Evolutionary conservation across 1,140 invertebrate species (phyloP).

Genomic region (Coenobita brevimanus): DNA sequence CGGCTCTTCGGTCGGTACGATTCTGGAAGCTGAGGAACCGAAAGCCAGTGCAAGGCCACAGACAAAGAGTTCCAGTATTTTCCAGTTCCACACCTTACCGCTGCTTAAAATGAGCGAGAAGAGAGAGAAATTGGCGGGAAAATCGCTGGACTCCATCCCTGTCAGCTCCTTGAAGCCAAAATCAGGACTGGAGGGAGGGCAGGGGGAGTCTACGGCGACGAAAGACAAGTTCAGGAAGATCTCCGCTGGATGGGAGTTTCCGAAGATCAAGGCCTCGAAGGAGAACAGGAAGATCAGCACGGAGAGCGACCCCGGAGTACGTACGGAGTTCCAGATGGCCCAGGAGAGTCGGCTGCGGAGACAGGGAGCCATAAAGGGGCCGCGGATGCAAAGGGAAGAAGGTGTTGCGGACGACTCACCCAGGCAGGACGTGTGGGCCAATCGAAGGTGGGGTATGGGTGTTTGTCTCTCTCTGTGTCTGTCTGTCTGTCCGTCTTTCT

Average conservation of each 20-base stretch:
- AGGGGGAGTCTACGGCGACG: neutral
- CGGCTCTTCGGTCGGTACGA: neutral
- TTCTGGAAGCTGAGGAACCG: neutral
- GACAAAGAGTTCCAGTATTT: neutral
- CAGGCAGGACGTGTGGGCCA: slow-evolving; percentile 43
- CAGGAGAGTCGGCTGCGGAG: slow-evolving; percentile 17
- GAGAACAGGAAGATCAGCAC: slow-evolving; percentile 49
- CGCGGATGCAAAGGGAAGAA: neutral
- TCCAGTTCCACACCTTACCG: neutral
- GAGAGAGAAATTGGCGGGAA: neutral
- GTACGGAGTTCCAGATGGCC: neutral
- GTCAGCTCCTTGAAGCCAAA: neutral
- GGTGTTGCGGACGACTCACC: no score
- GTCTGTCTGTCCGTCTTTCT: no score
- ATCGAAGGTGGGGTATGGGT: slow-evolving; percentile 36
- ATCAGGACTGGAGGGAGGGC: neutral
- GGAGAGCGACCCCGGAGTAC: slow-evolving; percentile 55
- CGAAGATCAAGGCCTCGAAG: slow-evolving; percentile 36
- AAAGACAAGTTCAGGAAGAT: slow-evolving; percentile 8
- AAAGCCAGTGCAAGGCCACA: neutral
- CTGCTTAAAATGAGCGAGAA: neutral
- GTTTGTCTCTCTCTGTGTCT: neutral
- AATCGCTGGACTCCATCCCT: neutral
- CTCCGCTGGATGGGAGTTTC: slow-evolving; percentile 25
- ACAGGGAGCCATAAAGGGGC: slow-evolving; percentile 50